Evolutionary conservation across 2,888 invertebrate genomes (phyloP), one percentile per base, ranked within the genome.

Genomic region (Conops quadrifasciatus): DNA sequence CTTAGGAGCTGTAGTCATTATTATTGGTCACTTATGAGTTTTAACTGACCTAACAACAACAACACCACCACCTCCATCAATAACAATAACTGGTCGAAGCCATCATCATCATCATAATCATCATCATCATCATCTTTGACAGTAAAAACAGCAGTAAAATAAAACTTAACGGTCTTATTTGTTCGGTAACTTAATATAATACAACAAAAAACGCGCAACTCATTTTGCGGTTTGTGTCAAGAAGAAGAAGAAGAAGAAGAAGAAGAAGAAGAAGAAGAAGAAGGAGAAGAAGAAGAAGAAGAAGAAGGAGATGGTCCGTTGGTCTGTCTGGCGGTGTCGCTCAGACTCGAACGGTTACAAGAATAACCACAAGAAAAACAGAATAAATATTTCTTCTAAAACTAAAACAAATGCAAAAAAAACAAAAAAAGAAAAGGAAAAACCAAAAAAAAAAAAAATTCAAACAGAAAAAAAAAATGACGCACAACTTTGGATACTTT

Each of bases 11-110:
- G 36, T 36, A 36, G 4, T 36, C 9, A 36, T 36, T 36, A 68
- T 68, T 68, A 68, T 68, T 51, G 62, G 62, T 68, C 68, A 68
- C 68, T 68, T 62, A 68, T 62, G 68, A 62, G 68, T 62, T 53
- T 68, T 68, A 68, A 62, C 49, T 68, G 68, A 49, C 67, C 67
- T 30, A 49, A 45, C 51, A 60, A 60, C 51, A 30, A 28, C 9
- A 16, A 49, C 15, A 49, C 2, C 49, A 19, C 5, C 16, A 49
- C 49, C n/a, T 1, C 15, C 19, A 30, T 45, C 19, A 49, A 59
- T 45, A 28, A 45, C 21, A 30, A 30, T 2, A 56, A 53, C 43
- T 30, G 24, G 53, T n/a, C n/a, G n/a, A n/a, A n/a, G 53, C 2
- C 49, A 49, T n/a, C n/a, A 49, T n/a, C 49, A 49, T n/a, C 49